Conservation (phyloP, 2,797 vertebrate genomes). For the Enteromius trimaculatus region DNA sequence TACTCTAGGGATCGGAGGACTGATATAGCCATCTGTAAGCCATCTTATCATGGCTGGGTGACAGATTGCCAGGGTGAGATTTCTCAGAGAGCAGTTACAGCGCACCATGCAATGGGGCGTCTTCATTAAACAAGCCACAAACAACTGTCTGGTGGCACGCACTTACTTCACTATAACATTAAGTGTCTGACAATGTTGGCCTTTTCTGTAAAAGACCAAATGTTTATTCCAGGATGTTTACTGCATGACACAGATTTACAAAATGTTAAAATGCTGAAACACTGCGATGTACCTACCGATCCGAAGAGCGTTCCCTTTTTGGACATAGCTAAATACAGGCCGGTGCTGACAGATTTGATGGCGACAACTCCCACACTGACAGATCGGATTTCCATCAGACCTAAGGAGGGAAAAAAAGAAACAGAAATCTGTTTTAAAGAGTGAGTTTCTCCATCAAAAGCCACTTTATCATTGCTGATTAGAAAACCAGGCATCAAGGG, state of each 20-base stretch:
- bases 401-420: conserved; percentile 75
- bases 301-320: conserved; percentile 90
- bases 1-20: conserved; percentile 52
- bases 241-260: background rate
- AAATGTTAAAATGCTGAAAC: background rate
- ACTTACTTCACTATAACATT: conserved; percentile 54
- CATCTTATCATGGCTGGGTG: conserved; percentile 66
- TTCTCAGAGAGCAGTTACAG: conserved; percentile 58
- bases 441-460: conserved; percentile 74
- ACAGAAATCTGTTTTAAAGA: conserved; percentile 71
- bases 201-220: background rate
- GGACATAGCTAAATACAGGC: conserved; percentile 95
- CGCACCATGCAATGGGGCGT: conserved; percentile 64
- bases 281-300: conserved; percentile 85
- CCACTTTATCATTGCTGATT: conserved; percentile 72
- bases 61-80: conserved; percentile 69
- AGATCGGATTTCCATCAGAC: conserved; percentile 93
- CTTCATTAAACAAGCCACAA: conserved; percentile 60
- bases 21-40: conserved; percentile 57
- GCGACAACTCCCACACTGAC: conserved; percentile 90
- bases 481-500: conserved; percentile 67
- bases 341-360: conserved; percentile 90
- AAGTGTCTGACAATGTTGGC: background rate
- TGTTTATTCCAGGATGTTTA: background rate
- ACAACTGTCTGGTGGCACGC: conserved; percentile 75